These are phyloP conservation scores for Dryobota labecula DNA, from an alignment of 2,888 invertebrate genomes.

Conservation along the genomic window DNA sequence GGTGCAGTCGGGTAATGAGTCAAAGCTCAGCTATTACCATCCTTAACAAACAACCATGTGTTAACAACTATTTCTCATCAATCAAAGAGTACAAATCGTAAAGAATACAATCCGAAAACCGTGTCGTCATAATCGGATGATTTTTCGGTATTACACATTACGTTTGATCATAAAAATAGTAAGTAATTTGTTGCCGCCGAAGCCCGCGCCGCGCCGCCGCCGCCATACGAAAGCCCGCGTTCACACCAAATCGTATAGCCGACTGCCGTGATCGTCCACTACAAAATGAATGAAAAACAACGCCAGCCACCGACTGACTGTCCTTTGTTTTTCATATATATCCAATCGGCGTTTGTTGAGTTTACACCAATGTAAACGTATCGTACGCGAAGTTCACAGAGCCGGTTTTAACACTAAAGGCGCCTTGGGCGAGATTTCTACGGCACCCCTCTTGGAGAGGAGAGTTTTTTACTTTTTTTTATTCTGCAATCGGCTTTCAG, in stretches of 20 bases:
- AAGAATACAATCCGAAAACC: constrained; percentile 52
- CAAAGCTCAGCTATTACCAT: constrained; percentile 33
- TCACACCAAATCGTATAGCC: constrained; percentile 2
- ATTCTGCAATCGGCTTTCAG: too few species aligned
- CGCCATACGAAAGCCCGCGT: not conserved
- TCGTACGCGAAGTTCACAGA: not conserved
- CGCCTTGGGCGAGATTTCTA: too few species aligned
- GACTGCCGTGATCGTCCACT: not conserved
- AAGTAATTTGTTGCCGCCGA: constrained; percentile 48
- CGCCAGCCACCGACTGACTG: not conserved
- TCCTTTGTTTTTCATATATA: not conserved
- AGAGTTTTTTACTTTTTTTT: too few species aligned
- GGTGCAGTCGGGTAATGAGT: too few species aligned
- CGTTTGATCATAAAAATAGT: constrained; percentile 75
- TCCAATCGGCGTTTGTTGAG: not conserved
- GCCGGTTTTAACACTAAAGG: not conserved
- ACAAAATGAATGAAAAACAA: not conserved
- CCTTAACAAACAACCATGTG: constrained; percentile 23
- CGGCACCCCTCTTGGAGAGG: too few species aligned
- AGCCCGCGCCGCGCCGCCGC: constrained; percentile 19
- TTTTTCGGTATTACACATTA: constrained; percentile 77
- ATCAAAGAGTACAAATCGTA: constrained; percentile 54
- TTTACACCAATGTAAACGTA: not conserved
- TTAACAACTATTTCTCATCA: constrained; percentile 49
- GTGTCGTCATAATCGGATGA: constrained; percentile 66